Evolutionary conservation across 2,113 vertebrate species (phyloP), one percentile per base, ranked within the genome.

Genomic region (Engystomops pustulosus): DNA sequence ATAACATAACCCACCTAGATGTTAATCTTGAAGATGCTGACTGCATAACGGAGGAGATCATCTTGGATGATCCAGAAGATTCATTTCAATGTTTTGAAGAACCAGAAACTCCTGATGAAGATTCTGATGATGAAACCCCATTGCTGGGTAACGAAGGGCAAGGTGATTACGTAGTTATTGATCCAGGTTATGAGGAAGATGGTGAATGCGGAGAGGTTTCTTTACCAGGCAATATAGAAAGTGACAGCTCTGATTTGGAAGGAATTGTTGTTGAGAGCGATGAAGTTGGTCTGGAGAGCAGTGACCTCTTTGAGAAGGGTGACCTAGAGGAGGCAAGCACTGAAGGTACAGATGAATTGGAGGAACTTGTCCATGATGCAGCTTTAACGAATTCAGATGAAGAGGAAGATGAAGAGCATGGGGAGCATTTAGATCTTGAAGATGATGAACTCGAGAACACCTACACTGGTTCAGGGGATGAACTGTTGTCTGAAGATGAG

Each of bases 401-500:
- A 2, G 93, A 94, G 0, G 87, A 88, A 0, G 90, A 88, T 0
- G 90, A 92, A 65, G 89, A 87, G 10, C 74, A 38, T 71, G 85
- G 87, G 65, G 84, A 86, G 10, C 89, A 90, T 53, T 38, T 90
- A 53, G 88, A 92, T 77, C 87, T 87, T n/a, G 92, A 88, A 89
- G 88, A 93, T 86, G 91, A 93, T 80, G 94, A 95, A 10, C 88
- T 94, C 76, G 93, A 89, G 76, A 92, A 87, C 3, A 87, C 88
- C 0, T 94, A 88, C 0, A 89, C 93, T 62, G 92, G 90, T 23
- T 97, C 94, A 70, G 94, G 93, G 71, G 93, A 95, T n/a, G 88
- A 90, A 34, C 87, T 89, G 20, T 77, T 94, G 4, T 97, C 96
- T 79, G 96, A 96, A 67, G 95, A 95, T 78, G 90, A 91, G 3